Percentiles rank a stretch among this genome's conserved stretches.
These are phyloP conservation scores for Leptopilina myrica DNA, from an alignment of 2,888 invertebrate species.

Conservation along the genomic window DNA sequence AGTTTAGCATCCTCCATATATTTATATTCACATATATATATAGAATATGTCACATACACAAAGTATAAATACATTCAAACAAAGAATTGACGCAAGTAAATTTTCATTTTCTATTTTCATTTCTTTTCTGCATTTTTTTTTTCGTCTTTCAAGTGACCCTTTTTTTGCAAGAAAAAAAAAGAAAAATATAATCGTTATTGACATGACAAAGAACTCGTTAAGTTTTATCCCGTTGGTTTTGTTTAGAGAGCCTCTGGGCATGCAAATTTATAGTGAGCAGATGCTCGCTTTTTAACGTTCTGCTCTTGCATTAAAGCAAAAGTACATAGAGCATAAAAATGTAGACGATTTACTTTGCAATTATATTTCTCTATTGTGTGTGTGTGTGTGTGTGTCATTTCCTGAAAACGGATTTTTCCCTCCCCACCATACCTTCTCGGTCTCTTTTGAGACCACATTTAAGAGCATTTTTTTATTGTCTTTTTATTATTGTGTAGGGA, in stretches of 20 bases:
- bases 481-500: background rate
- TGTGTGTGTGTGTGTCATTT: background rate
- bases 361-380: slow-evolving; percentile 3
- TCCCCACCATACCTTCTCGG: background rate
- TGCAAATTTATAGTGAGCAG: background rate
- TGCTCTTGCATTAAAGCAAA: slow-evolving; percentile 19
- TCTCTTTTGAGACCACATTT: background rate
- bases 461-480: slow-evolving; percentile 1
- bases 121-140: background rate
- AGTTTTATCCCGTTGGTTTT: background rate
- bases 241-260: slow-evolving; percentile 21
- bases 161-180: background rate
- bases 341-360: slow-evolving; percentile 6
- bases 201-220: slow-evolving; percentile 10
- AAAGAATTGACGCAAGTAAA: background rate
- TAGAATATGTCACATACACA: background rate
- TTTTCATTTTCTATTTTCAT: background rate
- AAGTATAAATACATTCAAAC: background rate
- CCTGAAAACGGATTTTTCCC: background rate
- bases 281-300: slow-evolving; percentile 16
- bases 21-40: background rate
- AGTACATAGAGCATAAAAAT: slow-evolving; percentile 10
- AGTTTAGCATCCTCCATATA: background rate
- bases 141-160: background rate
- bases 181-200: background rate